Evolutionary conservation across 1,140 invertebrate species (phyloP).

Genomic region (Leptinotarsa lineolata): DNA sequence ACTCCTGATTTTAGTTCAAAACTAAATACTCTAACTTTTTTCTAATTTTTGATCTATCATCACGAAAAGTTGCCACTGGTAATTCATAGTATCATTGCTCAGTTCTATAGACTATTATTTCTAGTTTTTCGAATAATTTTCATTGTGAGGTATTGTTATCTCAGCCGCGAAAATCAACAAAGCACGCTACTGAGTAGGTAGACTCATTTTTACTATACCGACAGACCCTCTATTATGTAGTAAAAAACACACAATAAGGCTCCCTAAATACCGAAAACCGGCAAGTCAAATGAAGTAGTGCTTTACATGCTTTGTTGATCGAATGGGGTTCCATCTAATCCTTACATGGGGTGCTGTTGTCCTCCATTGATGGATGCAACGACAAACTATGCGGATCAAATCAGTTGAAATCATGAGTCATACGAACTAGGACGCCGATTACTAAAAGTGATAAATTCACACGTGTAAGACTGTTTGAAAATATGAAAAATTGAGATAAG

Average conservation of each 20-base stretch:
- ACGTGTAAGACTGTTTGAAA: too few species aligned
- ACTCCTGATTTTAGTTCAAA: too few species aligned
- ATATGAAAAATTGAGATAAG: too few species aligned
- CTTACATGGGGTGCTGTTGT: conserved; percentile 25
- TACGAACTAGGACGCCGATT: conserved; percentile 1
- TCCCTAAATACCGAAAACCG: conserved; percentile 26
- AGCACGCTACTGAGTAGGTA: not conserved
- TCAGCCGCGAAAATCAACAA: too few species aligned
- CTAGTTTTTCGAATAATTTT: too few species aligned
- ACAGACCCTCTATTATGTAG: conserved; percentile 24
- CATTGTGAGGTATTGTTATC: too few species aligned
- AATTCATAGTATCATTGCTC: too few species aligned
- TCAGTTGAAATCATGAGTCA: conserved; percentile 27
- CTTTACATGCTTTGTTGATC: conserved; percentile 10
- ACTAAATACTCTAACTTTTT: too few species aligned
- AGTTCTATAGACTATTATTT: too few species aligned
- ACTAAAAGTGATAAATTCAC: not conserved
- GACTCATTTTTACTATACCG: not conserved
- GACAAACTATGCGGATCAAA: conserved; percentile 14
- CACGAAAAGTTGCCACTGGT: too few species aligned
- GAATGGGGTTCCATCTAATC: conserved; percentile 11
- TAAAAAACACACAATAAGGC: conserved; percentile 25
- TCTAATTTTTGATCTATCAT: too few species aligned
- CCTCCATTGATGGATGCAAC: conserved; percentile 24
- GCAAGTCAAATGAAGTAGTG: conserved; percentile 24